Conservation (phyloP, 2,888 invertebrate genomes). For the Aspidapion aeneum region DNA sequence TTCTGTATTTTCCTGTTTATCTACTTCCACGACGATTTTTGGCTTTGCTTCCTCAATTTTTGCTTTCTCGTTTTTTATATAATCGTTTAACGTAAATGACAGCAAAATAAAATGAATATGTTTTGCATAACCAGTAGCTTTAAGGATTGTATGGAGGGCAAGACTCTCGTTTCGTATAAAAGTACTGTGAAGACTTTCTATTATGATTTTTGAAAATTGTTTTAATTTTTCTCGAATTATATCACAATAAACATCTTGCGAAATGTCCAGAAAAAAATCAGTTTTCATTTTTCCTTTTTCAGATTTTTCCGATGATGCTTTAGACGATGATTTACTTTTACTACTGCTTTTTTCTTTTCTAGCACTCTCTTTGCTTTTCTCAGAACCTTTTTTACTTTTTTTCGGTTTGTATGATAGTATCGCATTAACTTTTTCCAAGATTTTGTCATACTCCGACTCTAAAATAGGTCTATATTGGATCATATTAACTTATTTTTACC, state of each 20-base stretch:
- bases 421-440: slow-evolving; percentile 32
- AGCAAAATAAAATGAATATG: slow-evolving; percentile 38
- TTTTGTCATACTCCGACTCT: slow-evolving; percentile 36
- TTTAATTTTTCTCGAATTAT: slow-evolving; percentile 32
- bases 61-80: slow-evolving; percentile 24
- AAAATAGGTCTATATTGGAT: too few species aligned
- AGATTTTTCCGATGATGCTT: slow-evolving; percentile 14
- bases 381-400: slow-evolving; percentile 15
- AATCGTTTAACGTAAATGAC: slow-evolving; percentile 30
- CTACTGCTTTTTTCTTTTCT: slow-evolving; percentile 10
- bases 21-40: background rate
- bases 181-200: slow-evolving; percentile 40
- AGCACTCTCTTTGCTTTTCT: slow-evolving; percentile 15
- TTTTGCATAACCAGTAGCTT: slow-evolving; percentile 36
- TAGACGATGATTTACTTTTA: slow-evolving; percentile 12
- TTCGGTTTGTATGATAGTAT: slow-evolving; percentile 23
- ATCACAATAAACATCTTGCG: slow-evolving; percentile 31
- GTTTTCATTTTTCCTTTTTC: slow-evolving; percentile 20
- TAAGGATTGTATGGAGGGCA: slow-evolving; percentile 36
- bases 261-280: slow-evolving; percentile 36
- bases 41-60: background rate
- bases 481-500: too few species aligned
- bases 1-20: background rate
- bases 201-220: slow-evolving; percentile 30
- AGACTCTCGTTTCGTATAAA: slow-evolving; percentile 36